Conservation (phyloP, 2,888 invertebrate genomes). For the Himalopsyche tibetana region DNA sequence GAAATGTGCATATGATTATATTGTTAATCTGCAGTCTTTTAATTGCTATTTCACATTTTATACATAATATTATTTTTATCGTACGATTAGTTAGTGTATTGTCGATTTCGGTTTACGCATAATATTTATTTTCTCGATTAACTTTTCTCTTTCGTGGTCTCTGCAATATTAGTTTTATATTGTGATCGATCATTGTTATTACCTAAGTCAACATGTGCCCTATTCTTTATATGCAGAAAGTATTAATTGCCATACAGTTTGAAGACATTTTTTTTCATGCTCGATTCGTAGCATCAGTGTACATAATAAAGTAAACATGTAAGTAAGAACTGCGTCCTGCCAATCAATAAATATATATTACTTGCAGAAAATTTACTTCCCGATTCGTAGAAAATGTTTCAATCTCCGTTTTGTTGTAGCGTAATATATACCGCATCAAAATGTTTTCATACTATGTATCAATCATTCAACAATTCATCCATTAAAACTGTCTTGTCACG, state of each 20-base stretch:
- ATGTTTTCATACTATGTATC: slow-evolving; percentile 27
- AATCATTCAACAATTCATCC: background rate
- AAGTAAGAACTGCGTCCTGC: slow-evolving; percentile 37
- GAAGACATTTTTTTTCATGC: slow-evolving; percentile 37
- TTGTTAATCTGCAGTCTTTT: slow-evolving; percentile 13
- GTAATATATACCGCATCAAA: background rate
- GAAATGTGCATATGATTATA: slow-evolving; percentile 1
- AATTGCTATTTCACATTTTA: slow-evolving; percentile 31
- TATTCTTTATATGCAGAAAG: slow-evolving; percentile 38
- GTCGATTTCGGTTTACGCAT: slow-evolving; percentile 18
- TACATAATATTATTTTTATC: slow-evolving; percentile 37
- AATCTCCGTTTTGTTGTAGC: background rate
- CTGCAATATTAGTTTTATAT: slow-evolving; percentile 41
- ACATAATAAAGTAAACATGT: slow-evolving; percentile 35
- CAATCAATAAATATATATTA: slow-evolving; percentile 7
- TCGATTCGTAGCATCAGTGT: slow-evolving; percentile 36
- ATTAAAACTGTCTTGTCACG: no score
- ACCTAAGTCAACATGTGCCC: slow-evolving; percentile 38
- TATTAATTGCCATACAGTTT: slow-evolving; percentile 39
- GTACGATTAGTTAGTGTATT: slow-evolving; percentile 19
- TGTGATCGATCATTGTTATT: slow-evolving; percentile 31
- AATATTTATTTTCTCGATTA: slow-evolving; percentile 35
- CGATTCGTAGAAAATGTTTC: slow-evolving; percentile 1
- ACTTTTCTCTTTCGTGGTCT: background rate
- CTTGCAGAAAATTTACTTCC: slow-evolving; percentile 28